These are phyloP conservation scores for Anolis carolinensis DNA, from an alignment of 2,113 vertebrate species.

Conservation along the genomic window DNA sequence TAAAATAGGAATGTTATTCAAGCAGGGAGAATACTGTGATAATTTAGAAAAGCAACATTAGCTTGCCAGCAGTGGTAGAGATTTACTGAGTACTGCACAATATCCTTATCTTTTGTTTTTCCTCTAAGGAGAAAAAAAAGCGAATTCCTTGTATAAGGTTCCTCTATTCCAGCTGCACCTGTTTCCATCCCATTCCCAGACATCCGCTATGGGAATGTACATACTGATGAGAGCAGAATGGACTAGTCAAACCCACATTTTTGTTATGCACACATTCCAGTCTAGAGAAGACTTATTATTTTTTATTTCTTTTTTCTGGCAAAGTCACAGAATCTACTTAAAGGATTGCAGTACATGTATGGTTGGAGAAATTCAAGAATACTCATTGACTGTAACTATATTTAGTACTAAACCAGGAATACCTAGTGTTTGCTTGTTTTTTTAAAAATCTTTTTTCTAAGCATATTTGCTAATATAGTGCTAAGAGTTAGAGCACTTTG, in stretches of 20 bases:
- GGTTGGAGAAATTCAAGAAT: not conserved
- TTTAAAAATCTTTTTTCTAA: too few species aligned
- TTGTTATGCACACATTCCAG: not conserved
- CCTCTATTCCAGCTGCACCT: not conserved
- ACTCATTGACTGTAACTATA: not conserved
- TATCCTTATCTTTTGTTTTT: not conserved
- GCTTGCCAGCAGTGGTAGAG: not conserved
- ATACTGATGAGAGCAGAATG: constrained; percentile 1
- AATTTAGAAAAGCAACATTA: not conserved
- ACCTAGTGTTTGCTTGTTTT: not conserved
- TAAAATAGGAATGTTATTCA: too few species aligned
- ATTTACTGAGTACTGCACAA: not conserved
- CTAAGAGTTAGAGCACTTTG: too few species aligned
- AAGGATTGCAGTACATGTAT: not conserved
- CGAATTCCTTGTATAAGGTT: not conserved
- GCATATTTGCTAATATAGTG: too few species aligned
- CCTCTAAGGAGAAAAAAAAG: not conserved
- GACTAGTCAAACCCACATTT: not conserved
- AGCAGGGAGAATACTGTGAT: not conserved
- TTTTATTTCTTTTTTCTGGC: not conserved
- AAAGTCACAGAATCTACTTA: not conserved
- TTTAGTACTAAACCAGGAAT: not conserved
- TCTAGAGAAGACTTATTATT: constrained; percentile 4
- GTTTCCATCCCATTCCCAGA: not conserved
- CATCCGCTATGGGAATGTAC: not conserved